Base-by-base conservation (phyloP, 2,113 vertebrate genomes). In the Dolichallabes microphthalmus region DNA sequence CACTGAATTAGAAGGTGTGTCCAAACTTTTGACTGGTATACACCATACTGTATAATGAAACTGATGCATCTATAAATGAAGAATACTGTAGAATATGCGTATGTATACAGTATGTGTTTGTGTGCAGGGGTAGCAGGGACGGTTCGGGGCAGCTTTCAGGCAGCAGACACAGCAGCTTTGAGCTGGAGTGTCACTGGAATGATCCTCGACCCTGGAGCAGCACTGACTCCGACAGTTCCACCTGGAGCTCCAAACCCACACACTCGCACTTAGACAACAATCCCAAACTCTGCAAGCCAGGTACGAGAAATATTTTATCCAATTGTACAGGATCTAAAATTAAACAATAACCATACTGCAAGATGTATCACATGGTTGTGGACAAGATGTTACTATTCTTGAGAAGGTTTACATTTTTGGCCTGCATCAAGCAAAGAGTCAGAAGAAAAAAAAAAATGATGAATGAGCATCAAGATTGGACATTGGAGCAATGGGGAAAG, bases 191-290 rank as follows among this genome's bases (percentile, higher is more conserved):
- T 89, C 95, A 94, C 89, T 97, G 97, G 93, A 66, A 93, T 69
- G 98, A 98, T 87, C 96, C 96, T 77, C 93, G 95, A 87, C 97
- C 98, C 20, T 98, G 98, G 98, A 99, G 98, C 95, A 99, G 98
- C 94, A 98, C 96, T 0, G 98, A 98, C 88, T 99, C 97, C 0
- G 98, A 99, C 88, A 97, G 96, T 84, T 97, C 98, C 74, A 94
- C 92, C 89, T 95, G 96, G 35, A 93, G 95, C 66, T 90, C 94
- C 57, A 97, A 96, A 91, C 94, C 95, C 80, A 86, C 93, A 92
- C 96, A 95, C 87, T 93, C 95, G 27, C 94, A 88, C 88, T 95
- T 89, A 89, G 95, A 94, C 89, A 95, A 95, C 92, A 94, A 94
- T 69, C 93, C 95, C 88, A 96, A 95, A 90, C 93, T 96, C 91